Evolutionary conservation across 2,888 invertebrate genomes (phyloP), one percentile per base, ranked within the genome.

Genomic region (Lottia scabra): DNA sequence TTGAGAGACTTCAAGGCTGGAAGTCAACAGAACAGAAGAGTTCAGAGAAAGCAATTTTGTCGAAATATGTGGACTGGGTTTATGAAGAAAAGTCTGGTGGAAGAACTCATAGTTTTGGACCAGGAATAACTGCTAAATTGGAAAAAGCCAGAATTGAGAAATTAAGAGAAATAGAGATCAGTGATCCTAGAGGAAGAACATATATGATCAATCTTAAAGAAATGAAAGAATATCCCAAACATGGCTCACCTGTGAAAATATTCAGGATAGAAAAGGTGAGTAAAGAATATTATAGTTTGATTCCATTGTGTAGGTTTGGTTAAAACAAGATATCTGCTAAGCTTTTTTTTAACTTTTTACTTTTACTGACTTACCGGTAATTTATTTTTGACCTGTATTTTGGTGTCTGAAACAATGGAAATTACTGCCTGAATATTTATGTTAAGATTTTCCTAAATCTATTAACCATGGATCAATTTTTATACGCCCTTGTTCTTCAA

Each of bases 201-300:
- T 69, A 69, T 44, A 69, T 23, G 3, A 45, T 69, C 26, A 63
- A 69, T 63, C 16, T 69, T 27, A 56, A 64, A 44, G 30, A 63
- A 15, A 69, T 44, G 69, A n/a, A 38, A 19, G 69, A 69, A 63
- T 69, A 69, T 63, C 23, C 13, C 10, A 45, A 45, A 45, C 27
- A 43, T 12, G 63, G 63, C 12, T 44, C n/a, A n/a, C n/a, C 63
- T 13, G 6, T 69, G 8, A 69, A 48, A 16, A 45, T 69, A 19
- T 38, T n/a, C 19, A 16, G 69, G 26, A 44, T 23, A 15, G 69
- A 69, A 63, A 69, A 69, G 69, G 69, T 69, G n/a, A 69, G 62
- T 26, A 69, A 38, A n/a, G 12, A 23, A n/a, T 30, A 4, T 19
- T 1, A 56, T 4, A 30, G 30, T 5, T 30, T 30, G 5, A n/a